Conservation (phyloP, 1,140 invertebrate species). For the Eueides isabella region DNA sequence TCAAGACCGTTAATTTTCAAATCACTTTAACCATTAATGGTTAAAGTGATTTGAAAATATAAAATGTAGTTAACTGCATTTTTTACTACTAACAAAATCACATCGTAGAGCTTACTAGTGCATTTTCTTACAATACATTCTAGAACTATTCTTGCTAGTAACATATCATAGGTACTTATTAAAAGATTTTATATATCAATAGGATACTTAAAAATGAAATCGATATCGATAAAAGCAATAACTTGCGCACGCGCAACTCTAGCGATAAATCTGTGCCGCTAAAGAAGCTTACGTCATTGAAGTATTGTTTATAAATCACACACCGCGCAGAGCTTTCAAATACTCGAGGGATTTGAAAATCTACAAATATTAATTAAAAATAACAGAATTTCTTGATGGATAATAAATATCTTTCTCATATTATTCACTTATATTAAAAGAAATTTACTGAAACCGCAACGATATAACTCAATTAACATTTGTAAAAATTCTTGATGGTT, state of each 20-base stretch:
- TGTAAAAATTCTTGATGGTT: not conserved
- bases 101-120: too few species aligned
- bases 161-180: too few species aligned
- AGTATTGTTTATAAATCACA: conserved; percentile 81
- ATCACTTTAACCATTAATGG: too few species aligned
- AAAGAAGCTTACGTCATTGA: conserved; percentile 81
- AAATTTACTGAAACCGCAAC: not conserved
- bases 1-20: too few species aligned
- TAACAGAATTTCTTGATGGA: not conserved
- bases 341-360: conserved; percentile 17
- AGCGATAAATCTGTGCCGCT: conserved; percentile 78
- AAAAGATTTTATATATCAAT: too few species aligned
- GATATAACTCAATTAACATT: not conserved
- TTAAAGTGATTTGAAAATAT: too few species aligned
- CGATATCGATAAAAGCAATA: conserved; percentile 36
- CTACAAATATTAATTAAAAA: conserved; percentile 9
- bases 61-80: too few species aligned
- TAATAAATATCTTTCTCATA: conserved; percentile 1
- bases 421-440: not conserved
- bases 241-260: conserved; percentile 50
- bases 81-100: too few species aligned
- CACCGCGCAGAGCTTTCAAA: conserved; percentile 41
- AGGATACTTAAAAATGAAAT: not conserved
- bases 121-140: too few species aligned
- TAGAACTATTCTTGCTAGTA: too few species aligned